Percentiles rank a stretch among this genome's conserved stretches.
Conservation (phyloP, 2,888 invertebrate species). For the Caenorhabditis sp. region DNA sequence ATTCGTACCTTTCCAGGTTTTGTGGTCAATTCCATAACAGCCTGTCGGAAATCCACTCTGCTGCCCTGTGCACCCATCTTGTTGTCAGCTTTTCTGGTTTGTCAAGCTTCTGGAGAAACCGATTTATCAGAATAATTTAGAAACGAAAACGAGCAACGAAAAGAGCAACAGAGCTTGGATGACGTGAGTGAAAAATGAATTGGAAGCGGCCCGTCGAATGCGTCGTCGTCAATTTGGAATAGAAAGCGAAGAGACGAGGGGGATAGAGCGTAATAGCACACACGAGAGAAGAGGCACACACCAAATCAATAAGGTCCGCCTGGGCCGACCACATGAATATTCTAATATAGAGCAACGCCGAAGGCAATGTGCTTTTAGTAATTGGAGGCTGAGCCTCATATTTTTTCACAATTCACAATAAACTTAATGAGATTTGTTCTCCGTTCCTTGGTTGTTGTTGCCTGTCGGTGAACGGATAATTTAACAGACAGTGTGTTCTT, state of each 20-base stretch:
- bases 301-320: constrained; percentile 58
- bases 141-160: neutral
- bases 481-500: neutral
- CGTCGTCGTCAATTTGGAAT: constrained; percentile 32
- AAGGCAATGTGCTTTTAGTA: neutral
- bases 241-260: constrained; percentile 26
- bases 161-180: constrained; percentile 18
- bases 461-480: neutral
- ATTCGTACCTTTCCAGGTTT: constrained; percentile 88
- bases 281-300: constrained; percentile 21
- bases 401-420: neutral
- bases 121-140: constrained; percentile 15
- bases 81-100: neutral
- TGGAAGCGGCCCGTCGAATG: constrained; percentile 24
- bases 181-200: constrained; percentile 56
- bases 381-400: neutral
- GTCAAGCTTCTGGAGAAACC: neutral
- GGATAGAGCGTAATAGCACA: constrained; percentile 50
- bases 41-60: constrained; percentile 97
- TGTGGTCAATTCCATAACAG: constrained; percentile 96
- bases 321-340: constrained; percentile 54
- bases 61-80: constrained; percentile 98
- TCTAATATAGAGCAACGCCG: constrained; percentile 45
- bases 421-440: constrained; percentile 5
- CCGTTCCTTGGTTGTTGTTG: neutral